Conservation (phyloP, 2,888 invertebrate species). For the Folsomia manolachei region DNA sequence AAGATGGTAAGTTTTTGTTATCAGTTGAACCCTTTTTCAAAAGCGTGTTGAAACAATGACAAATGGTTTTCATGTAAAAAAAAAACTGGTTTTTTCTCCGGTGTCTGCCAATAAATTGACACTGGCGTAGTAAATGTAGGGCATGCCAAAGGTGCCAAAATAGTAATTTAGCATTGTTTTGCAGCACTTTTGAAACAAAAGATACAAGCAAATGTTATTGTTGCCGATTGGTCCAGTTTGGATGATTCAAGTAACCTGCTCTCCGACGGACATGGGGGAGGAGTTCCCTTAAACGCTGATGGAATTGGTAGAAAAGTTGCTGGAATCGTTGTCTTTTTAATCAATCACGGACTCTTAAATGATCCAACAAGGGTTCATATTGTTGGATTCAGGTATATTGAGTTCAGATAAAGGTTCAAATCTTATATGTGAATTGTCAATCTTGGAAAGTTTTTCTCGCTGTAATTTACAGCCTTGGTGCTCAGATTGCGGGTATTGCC, state of each 20-base stretch:
- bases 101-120: not conserved
- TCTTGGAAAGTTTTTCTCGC: too few relatives aligned
- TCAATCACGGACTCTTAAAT: conserved; percentile 37
- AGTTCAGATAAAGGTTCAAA: too few relatives aligned
- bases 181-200: conserved; percentile 37
- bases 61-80: not conserved
- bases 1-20: conserved; percentile 37
- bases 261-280: not conserved
- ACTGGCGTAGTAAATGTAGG: not conserved
- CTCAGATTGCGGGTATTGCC: conserved; percentile 39
- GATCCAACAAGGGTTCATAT: conserved; percentile 42
- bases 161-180: conserved; percentile 3
- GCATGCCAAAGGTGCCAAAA: not conserved
- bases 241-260: not conserved
- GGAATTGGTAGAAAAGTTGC: conserved; percentile 31
- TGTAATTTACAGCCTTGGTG: conserved; percentile 37
- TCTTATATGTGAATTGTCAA: too few relatives aligned
- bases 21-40: too few relatives aligned
- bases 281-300: conserved; percentile 27
- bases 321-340: conserved; percentile 29
- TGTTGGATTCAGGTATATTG: conserved; percentile 37
- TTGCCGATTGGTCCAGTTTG: conserved; percentile 39
- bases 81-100: not conserved
- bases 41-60: too few relatives aligned
- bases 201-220: conserved; percentile 36